phyloP scores from a whole-genome alignment of 2,797 vertebrate species.

The Ambastaia sidthimunki region DNA sequence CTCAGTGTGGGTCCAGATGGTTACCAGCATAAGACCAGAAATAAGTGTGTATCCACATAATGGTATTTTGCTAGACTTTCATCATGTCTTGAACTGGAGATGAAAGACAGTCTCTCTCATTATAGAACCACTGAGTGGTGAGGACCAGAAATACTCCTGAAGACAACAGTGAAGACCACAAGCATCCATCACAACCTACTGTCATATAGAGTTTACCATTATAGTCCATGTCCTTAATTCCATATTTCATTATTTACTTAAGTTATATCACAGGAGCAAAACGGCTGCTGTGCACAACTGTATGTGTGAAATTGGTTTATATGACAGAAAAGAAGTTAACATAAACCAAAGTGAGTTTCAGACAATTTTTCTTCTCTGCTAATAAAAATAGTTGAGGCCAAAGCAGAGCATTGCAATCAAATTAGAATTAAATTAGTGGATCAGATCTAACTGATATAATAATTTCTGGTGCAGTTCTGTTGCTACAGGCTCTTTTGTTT shows the following conservation, averaged over 20 bases:
- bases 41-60: slow-evolving; percentile 22
- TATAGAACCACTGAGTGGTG: not conserved
- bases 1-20: slow-evolving; percentile 16
- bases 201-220: not conserved
- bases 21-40: slow-evolving; percentile 34
- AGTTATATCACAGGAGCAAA: not conserved
- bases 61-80: slow-evolving; percentile 42
- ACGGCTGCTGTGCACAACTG: not conserved
- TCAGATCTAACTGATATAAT: not conserved
- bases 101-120: slow-evolving; percentile 38
- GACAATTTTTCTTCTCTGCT: no score
- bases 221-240: not conserved
- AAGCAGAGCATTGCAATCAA: not conserved
- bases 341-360: not conserved
- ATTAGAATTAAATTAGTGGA: not conserved
- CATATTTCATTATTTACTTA: not conserved
- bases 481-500: not conserved
- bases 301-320: not conserved
- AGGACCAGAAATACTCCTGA: slow-evolving; percentile 20
- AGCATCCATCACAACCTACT: slow-evolving; percentile 7
- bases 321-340: no score
- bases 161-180: not conserved
- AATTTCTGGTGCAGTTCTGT: not conserved
- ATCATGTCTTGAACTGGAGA: slow-evolving; percentile 47
- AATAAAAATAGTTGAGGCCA: no score